These are phyloP conservation scores for Goniozus legneri DNA, from an alignment of 1,140 invertebrate species.

Conservation along the genomic window DNA sequence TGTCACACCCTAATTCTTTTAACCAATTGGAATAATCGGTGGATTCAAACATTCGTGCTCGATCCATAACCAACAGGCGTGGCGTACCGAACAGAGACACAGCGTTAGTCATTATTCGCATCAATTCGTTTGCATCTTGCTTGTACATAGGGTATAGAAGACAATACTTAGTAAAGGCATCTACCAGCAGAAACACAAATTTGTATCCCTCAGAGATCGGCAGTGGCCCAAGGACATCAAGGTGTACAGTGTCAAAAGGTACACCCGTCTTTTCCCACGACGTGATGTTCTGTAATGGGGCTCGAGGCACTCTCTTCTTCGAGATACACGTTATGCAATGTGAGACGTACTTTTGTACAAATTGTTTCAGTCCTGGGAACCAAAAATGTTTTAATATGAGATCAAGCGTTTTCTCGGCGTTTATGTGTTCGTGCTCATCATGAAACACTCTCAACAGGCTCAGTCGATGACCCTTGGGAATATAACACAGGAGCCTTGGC, in stretches of 20 bases:
- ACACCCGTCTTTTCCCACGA: neutral
- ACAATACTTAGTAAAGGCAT: neutral
- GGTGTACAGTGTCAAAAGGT: neutral
- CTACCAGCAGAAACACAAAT: neutral
- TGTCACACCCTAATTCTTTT: neutral
- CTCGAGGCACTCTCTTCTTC: neutral
- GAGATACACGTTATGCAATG: neutral
- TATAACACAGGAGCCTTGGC: too few species aligned
- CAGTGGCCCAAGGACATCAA: neutral
- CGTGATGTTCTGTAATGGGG: neutral
- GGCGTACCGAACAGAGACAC: neutral
- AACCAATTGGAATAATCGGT: neutral
- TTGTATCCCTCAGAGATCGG: neutral
- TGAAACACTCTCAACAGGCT: neutral
- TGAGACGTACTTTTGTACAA: neutral
- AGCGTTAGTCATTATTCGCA: neutral
- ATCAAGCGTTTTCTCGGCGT: neutral
- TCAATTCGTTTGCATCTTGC: neutral
- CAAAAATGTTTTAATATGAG: neutral
- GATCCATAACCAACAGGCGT: neutral
- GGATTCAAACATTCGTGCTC: neutral
- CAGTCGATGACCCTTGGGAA: neutral
- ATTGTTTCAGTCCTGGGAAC: neutral
- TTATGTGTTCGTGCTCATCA: neutral
- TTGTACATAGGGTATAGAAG: neutral